Evolutionary conservation across 2,797 vertebrate genomes (phyloP).

Genomic region (Phylloscopus collybita): DNA sequence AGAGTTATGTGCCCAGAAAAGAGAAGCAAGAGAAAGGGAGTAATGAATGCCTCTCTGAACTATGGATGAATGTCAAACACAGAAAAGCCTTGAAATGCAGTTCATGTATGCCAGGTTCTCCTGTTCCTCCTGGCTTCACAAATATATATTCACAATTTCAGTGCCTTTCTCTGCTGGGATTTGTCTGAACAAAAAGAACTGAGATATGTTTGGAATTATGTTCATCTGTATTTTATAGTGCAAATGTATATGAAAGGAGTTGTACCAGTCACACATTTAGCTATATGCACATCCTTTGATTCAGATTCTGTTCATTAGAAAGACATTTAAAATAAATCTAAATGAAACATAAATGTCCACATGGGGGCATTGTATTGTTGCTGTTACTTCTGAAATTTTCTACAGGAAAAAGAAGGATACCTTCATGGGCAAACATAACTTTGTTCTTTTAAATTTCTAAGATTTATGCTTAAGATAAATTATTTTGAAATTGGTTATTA

Average conservation of each 20-base stretch:
- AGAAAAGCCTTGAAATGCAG: neutral
- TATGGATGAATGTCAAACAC: neutral
- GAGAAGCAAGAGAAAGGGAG: neutral
- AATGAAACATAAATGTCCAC: conserved; percentile 31
- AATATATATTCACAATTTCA: neutral
- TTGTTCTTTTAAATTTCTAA: neutral
- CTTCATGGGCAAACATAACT: neutral
- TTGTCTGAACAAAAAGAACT: neutral
- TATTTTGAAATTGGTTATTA: neutral
- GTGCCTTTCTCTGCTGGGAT: neutral
- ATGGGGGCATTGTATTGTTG: conserved; percentile 54
- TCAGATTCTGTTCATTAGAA: neutral
- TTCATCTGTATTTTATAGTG: neutral
- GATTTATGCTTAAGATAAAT: neutral
- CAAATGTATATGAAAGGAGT: neutral
- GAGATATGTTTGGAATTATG: neutral
- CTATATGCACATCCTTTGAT: neutral
- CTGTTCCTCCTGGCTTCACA: neutral
- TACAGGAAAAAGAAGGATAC: neutral
- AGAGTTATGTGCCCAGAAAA: neutral
- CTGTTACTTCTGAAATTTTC: conserved; percentile 18
- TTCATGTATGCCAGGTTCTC: neutral
- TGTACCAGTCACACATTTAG: neutral
- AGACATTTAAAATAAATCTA: neutral
- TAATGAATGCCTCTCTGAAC: neutral